These are phyloP conservation scores for Linyphia triangularis DNA, from an alignment of 2,888 invertebrate species.

Conservation along the genomic window DNA sequence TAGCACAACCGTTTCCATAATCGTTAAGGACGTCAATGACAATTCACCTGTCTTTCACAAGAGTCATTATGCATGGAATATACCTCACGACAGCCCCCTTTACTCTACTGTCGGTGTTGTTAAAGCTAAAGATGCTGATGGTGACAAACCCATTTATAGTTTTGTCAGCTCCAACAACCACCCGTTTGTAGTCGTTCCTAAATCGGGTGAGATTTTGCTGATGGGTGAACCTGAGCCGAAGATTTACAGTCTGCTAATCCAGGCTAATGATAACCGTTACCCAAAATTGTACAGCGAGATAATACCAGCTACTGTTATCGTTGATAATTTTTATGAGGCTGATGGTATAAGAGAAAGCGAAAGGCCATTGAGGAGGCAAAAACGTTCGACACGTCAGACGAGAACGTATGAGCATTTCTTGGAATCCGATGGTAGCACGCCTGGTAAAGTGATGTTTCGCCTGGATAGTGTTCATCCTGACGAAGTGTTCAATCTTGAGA, in stretches of 20 bases:
- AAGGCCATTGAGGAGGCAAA: constrained; percentile 9
- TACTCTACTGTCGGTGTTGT: constrained; percentile 92
- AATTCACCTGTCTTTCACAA: constrained; percentile 92
- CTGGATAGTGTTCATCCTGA: constrained; percentile 94
- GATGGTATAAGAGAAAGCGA: not conserved
- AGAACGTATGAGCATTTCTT: constrained; percentile 92
- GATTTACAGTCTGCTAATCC: constrained; percentile 86
- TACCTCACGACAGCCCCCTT: constrained; percentile 84
- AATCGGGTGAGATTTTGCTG: constrained; percentile 92
- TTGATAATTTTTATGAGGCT: constrained; percentile 7
- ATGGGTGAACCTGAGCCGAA: constrained; percentile 82
- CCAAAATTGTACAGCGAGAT: constrained; percentile 63
- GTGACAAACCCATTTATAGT: constrained; percentile 91
- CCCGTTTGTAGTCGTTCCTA: constrained; percentile 92
- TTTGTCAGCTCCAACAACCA: constrained; percentile 85
- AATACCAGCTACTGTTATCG: constrained; percentile 65
- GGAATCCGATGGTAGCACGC: constrained; percentile 92
- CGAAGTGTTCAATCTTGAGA: constrained; percentile 89
- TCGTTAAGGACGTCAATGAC: constrained; percentile 93
- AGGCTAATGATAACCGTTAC: constrained; percentile 90
- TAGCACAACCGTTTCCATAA: constrained; percentile 87
- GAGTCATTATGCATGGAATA: constrained; percentile 86
- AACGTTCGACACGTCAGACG: constrained; percentile 86
- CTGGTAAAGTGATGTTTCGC: constrained; percentile 92
- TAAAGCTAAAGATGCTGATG: constrained; percentile 92